These are phyloP conservation scores for Addax nasomaculatus DNA, from an alignment of 2,113 vertebrate species.

Conservation along the genomic window DNA sequence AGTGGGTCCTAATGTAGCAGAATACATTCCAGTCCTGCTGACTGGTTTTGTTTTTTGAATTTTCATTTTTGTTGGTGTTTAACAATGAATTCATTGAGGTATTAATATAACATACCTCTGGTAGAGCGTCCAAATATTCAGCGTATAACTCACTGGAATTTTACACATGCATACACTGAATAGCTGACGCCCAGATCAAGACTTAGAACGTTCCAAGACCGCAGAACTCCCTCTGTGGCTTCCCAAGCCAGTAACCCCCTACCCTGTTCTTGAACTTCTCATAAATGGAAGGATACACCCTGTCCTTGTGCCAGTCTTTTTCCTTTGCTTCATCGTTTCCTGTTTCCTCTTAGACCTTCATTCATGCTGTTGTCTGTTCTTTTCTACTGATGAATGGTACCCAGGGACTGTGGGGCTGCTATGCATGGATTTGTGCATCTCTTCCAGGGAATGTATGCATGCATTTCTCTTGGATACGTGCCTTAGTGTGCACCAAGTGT, in stretches of 20 bases:
- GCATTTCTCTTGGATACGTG: neutral
- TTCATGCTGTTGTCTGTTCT: neutral
- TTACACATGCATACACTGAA: accelerated
- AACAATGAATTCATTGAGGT: neutral
- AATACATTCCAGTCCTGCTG: neutral
- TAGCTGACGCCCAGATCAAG: neutral
- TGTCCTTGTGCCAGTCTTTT: neutral
- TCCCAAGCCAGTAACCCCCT: too few species aligned
- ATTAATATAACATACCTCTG: accelerated
- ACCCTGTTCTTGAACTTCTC: neutral
- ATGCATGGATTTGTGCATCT: accelerated
- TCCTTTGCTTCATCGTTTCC: neutral
- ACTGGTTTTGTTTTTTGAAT: neutral
- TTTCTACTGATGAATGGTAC: too few species aligned
- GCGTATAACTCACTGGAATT: neutral
- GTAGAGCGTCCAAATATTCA: neutral
- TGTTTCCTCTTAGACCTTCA: neutral
- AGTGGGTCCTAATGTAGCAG: neutral
- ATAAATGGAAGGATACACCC: accelerated
- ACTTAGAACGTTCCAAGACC: neutral
- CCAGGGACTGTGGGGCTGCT: neutral
- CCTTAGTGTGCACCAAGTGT: neutral
- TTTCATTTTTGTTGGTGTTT: neutral
- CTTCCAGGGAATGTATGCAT: accelerated
- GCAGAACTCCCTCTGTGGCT: neutral